Evolutionary conservation across 2,888 invertebrate genomes (phyloP), one percentile per base, ranked within the genome.

Genomic region (Leptinotarsa haldemani): DNA sequence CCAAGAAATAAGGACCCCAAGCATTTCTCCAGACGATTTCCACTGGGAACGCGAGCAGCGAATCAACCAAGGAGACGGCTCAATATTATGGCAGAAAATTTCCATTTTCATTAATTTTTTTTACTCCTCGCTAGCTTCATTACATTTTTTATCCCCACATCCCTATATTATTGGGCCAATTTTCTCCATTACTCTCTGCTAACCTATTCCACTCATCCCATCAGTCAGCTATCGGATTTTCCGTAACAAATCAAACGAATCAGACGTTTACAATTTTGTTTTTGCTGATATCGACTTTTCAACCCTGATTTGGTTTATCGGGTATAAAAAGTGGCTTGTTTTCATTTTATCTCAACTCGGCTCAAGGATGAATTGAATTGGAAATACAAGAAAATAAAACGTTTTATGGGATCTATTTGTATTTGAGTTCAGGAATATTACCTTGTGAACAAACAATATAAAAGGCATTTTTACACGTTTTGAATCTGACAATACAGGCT

Each of bases 91-190:
- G 56, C 16, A 56, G 56, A 56, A 56, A n/a, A 61, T 61, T 61
- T 61, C 61, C 61, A 61, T 61, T 25, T 61, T 61, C 61, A 61
- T 61, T 61, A 61, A 30, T 40, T 61, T 61, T 61, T 61, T 61
- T 61, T 13, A 25, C 61, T 40, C 61, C 30, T 61, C 30, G 61
- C 61, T 40, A 9, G 30, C 25, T 61, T 40, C 61, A 25, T 61
- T 30, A 30, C 25, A 30, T 61, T 15, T 58, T 40, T 40, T 40
- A 56, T 56, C 18, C 12, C 20, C 16, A 61, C 40, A 61, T 61
- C 61, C 61, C 61, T 3, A 61, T 61, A 40, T 30, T 30, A 61
- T 61, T 40, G 61, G 15, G n/a, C 61, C 61, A 61, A 25, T 61
- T 40, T n/a, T 56, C 30, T 1, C 61, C 25, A n/a, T 30, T 61